phyloP scores from a whole-genome alignment of 2,888 invertebrate species.

The Pterostichus niger region DNA sequence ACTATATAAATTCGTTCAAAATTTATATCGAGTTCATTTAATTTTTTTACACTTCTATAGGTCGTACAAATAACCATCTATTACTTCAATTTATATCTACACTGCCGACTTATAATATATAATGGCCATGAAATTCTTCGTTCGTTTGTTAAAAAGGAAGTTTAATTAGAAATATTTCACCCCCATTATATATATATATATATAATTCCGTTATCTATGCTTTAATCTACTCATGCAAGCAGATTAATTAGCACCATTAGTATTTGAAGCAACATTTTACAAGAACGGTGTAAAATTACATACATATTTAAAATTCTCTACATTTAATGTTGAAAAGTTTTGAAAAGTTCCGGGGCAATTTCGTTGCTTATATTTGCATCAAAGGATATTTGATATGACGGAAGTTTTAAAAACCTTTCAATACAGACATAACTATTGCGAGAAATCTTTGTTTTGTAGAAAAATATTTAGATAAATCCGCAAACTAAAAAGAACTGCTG shows the following conservation, averaged over 20 bases:
- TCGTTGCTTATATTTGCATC: not conserved
- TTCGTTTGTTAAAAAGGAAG: constrained; percentile 2
- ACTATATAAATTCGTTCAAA: too few relatives aligned
- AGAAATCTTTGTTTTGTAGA: constrained; percentile 25
- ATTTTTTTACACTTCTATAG: too few relatives aligned
- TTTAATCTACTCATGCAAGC: constrained; percentile 52
- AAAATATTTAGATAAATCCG: constrained; percentile 45
- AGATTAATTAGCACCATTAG: constrained; percentile 46
- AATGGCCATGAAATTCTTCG: not conserved
- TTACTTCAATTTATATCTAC: too few relatives aligned
- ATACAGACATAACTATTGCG: constrained; percentile 35
- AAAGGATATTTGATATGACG: constrained; percentile 20
- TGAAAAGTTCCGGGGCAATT: not conserved
- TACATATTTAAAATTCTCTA: constrained; percentile 38
- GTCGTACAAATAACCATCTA: too few relatives aligned
- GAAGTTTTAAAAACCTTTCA: constrained; percentile 45
- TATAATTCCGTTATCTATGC: constrained; percentile 12
- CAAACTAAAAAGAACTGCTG: constrained; percentile 32
- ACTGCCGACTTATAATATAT: too few relatives aligned
- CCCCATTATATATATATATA: too few relatives aligned
- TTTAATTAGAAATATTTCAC: not conserved
- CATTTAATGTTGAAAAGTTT: constrained; percentile 32
- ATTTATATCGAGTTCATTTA: too few relatives aligned
- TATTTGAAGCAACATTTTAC: constrained; percentile 9
- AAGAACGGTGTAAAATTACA: constrained; percentile 33